Evolutionary conservation across 2,888 invertebrate genomes (phyloP).

Genomic region (Podotricha telesiphe): DNA sequence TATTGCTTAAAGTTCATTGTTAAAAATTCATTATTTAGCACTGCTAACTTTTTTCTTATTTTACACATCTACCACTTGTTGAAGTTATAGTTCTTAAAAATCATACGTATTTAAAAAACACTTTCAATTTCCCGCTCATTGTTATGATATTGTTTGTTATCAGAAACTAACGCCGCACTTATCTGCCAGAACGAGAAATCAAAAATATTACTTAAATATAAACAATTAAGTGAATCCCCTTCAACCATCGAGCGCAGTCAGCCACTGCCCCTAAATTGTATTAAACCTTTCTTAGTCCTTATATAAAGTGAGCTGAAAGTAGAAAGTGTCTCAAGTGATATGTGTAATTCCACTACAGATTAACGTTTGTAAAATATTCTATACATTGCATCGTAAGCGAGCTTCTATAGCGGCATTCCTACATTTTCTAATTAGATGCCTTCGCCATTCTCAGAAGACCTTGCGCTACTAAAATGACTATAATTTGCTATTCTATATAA

Average conservation of each 20-base stretch:
- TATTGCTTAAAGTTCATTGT: not conserved
- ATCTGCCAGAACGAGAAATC: too few relatives aligned
- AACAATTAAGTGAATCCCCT: too few relatives aligned
- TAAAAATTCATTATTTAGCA: not conserved
- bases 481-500: constrained; percentile 10
- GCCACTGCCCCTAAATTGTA: too few relatives aligned
- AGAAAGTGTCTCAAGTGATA: constrained; percentile 12
- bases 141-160: too few relatives aligned
- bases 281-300: not conserved
- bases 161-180: too few relatives aligned
- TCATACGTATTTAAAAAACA: too few relatives aligned
- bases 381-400: not conserved
- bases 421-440: constrained; percentile 22
- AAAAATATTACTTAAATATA: too few relatives aligned
- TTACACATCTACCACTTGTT: too few relatives aligned
- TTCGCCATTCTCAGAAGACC: constrained; percentile 29
- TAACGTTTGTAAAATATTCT: not conserved
- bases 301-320: not conserved
- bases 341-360: not conserved
- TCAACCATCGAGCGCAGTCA: too few relatives aligned
- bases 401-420: constrained; percentile 11
- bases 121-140: too few relatives aligned
- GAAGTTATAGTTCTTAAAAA: too few relatives aligned
- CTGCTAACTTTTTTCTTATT: too few relatives aligned
- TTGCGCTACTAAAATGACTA: constrained; percentile 20